Evolutionary conservation across 2,113 vertebrate genomes (phyloP), one percentile per base, ranked within the genome.

Genomic region (Labeo catla): DNA sequence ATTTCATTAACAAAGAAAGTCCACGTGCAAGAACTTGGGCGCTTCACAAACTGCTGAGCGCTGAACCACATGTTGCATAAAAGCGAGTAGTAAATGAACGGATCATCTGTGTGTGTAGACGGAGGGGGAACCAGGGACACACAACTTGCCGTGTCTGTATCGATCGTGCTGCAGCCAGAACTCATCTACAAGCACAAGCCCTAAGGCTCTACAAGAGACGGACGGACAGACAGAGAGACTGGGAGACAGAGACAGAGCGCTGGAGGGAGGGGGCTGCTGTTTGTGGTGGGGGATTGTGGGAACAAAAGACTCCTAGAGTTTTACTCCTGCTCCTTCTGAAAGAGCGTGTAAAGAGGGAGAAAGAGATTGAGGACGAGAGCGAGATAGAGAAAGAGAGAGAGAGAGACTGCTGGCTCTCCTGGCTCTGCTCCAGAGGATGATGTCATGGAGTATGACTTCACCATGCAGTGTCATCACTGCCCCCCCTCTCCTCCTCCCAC

Each of bases 361-460:
- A 39, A 43, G 68, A 70, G 68, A 81, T n/a, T 23, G 19, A 49
- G n/a, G 19, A 65, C 6, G 15, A 70, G 23, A 39, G 76, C 68
- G 3, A 6, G 15, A 28, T 47, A 70, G n/a, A 68, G 28, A 86
- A 54, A 61, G 52, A 82, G 45, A 54, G 13, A 88, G 76, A 82
- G 59, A 76, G 81, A 76, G 43, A 77, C 89, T 77, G 86, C 87
- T 87, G 86, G 79, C 87, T 85, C 81, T 80, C 28, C 74, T 92
- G 90, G 91, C 90, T 88, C 79, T 45, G 19, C 79, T 86, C 91
- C 88, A 91, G 84, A 86, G 52, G 87, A 89, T 91, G 91, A 91
- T 92, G 90, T 92, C 91, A 91, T 91, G 81, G 86, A 81, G 86
- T 63, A 92, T 92, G 91, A 92, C 91, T 87, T 92, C 90, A 91